A percentile compares a stretch with the other conserved stretches of the same genome.
phyloP scores from a whole-genome alignment of 1,140 invertebrate species.

The Papilio helenus region DNA sequence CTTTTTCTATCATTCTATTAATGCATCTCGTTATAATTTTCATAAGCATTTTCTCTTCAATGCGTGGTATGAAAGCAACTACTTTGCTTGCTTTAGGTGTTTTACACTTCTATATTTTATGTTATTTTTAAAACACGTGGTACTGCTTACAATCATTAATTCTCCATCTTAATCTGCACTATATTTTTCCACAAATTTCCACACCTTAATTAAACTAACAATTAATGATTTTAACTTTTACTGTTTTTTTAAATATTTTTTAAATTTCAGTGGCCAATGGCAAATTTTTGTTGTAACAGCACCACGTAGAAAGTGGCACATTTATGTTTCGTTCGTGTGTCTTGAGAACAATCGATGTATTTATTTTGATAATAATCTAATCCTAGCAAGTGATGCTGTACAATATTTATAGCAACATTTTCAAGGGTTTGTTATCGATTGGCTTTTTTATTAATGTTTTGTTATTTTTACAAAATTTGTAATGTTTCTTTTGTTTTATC shows the following conservation, averaged over 20 bases:
- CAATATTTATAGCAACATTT: constrained; percentile 4
- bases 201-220: constrained; percentile 2
- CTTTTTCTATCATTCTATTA: constrained; percentile 26
- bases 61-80: constrained; percentile 34
- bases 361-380: neutral
- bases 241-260: neutral
- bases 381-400: neutral
- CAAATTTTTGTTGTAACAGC: constrained; percentile 19
- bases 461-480: constrained; percentile 3
- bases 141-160: constrained; percentile 36
- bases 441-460: neutral
- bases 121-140: constrained; percentile 18
- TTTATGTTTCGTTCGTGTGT: constrained; percentile 5
- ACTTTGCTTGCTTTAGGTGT: constrained; percentile 37
- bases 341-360: neutral
- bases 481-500: constrained; percentile 2
- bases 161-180: neutral
- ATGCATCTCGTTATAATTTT: constrained; percentile 15
- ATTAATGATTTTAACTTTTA: neutral
- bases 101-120: constrained; percentile 6
- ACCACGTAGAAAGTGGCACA: constrained; percentile 33
- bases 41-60: constrained; percentile 20
- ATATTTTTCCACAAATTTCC: neutral
- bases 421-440: neutral
- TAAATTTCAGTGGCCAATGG: constrained; percentile 4